Evolutionary conservation across 35 echinoderm and acorn worm genomes (phyloP).

Genomic region (Strongylocentrotus purpuratus): DNA sequence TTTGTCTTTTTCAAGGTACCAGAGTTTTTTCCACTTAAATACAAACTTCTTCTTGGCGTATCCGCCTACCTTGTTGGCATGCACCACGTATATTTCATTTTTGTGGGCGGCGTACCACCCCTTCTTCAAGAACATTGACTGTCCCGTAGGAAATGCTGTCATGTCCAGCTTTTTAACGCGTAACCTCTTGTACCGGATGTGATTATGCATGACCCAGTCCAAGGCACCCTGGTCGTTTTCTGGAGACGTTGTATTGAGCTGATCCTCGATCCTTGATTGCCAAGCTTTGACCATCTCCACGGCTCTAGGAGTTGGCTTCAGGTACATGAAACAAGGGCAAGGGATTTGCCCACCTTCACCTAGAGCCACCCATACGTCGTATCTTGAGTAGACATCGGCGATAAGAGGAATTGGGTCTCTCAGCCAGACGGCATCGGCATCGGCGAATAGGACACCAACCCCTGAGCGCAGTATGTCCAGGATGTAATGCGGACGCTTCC

Average conservation of each 20-base stretch:
- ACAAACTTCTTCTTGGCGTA: conserved; percentile 54
- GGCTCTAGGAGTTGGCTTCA: conserved; percentile 21
- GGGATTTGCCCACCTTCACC: conserved; percentile 51
- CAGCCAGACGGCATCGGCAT: conserved; percentile 60
- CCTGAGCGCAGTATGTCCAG: conserved; percentile 25
- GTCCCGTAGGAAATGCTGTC: conserved; percentile 54
- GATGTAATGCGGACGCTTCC: conserved; percentile 26
- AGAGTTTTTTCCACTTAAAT: conserved; percentile 30
- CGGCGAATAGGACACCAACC: conserved; percentile 48
- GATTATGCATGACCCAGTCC: conserved; percentile 38
- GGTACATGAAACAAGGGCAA: conserved; percentile 62
- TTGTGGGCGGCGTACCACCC: conserved; percentile 39
- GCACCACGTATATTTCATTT: conserved; percentile 55
- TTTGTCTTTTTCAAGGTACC: conserved; percentile 35
- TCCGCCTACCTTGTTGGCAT: conserved; percentile 51
- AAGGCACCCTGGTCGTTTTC: conserved; percentile 58
- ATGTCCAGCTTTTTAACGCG: conserved; percentile 34
- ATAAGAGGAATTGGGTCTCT: conserved; percentile 64
- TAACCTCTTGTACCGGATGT: background rate
- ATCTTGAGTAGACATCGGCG: background rate
- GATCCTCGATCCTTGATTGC: conserved; percentile 19
- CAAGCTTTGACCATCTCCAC: conserved; percentile 48
- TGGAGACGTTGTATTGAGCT: background rate
- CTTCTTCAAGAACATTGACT: conserved; percentile 51
- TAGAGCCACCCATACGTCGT: conserved; percentile 55